Conservation (phyloP, 2,888 invertebrate species). For the Amphipoea oculea region DNA sequence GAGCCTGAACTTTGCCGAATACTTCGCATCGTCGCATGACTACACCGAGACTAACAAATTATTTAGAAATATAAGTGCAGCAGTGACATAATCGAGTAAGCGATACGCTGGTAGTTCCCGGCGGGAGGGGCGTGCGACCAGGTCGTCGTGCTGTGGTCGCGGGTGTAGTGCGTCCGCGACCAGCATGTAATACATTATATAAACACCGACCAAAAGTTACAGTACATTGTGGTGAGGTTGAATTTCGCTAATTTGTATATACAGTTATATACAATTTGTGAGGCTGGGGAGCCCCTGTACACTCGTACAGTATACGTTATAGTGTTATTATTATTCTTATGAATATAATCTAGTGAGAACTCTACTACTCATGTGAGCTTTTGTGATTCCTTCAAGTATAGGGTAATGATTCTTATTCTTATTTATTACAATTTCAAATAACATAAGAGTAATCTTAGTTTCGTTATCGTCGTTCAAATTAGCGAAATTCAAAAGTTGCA, state of each 20-base stretch:
- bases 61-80: not conserved
- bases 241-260: slow-evolving; percentile 57
- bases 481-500: slow-evolving; percentile 50
- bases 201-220: slow-evolving; percentile 22
- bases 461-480: slow-evolving; percentile 36
- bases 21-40: not conserved
- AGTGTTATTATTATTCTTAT: slow-evolving; percentile 33
- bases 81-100: slow-evolving; percentile 7
- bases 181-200: slow-evolving; percentile 9
- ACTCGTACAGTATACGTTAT: not conserved
- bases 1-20: not conserved
- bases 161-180: not conserved
- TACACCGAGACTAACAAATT: not conserved
- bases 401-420: slow-evolving; percentile 39
- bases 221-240: slow-evolving; percentile 35
- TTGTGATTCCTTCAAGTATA: slow-evolving; percentile 35
- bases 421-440: slow-evolving; percentile 33
- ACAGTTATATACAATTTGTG: slow-evolving; percentile 49
- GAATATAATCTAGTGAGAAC: slow-evolving; percentile 28
- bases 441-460: slow-evolving; percentile 4
- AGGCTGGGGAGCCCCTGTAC: not conserved
- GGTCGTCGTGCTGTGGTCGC: not conserved
- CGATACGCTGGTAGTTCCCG: not conserved
- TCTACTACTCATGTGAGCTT: slow-evolving; percentile 18
- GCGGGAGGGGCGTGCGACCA: not conserved